Conservation (phyloP, 2,113 vertebrate species). For the Phrynocephalus versicolor region DNA sequence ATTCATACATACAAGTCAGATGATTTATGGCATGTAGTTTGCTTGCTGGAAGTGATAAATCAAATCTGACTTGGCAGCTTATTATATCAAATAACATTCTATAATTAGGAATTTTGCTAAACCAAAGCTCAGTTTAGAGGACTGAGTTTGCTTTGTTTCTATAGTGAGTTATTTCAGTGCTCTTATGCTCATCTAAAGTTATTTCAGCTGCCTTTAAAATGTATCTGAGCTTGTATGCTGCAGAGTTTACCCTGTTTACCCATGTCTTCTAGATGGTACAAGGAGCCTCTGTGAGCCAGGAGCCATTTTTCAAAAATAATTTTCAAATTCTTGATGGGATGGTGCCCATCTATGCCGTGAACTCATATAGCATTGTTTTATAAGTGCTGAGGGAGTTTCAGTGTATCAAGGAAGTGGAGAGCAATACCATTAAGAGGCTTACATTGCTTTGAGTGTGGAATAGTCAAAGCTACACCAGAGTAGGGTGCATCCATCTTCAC, state of each 20-base stretch:
- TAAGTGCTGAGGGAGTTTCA: too few relatives aligned
- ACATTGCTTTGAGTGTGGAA: too few relatives aligned
- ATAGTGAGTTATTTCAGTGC: background rate
- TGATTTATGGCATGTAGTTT: background rate
- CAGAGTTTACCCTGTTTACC: background rate
- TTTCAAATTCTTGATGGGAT: too few relatives aligned
- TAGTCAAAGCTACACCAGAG: too few relatives aligned
- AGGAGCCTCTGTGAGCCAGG: too few relatives aligned
- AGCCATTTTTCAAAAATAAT: too few relatives aligned
- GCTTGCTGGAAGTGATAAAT: background rate
- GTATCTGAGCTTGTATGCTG: background rate
- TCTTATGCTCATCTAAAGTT: background rate
- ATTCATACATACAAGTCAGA: background rate
- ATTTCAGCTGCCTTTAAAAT: conserved; percentile 19
- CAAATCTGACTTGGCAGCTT: background rate
- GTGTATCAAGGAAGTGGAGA: too few relatives aligned
- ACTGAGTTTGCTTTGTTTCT: conserved; percentile 22
- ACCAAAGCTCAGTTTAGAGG: background rate
- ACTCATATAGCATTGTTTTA: too few relatives aligned
- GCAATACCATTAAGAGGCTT: too few relatives aligned
- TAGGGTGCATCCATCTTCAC: too few relatives aligned
- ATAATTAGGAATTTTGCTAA: conserved; percentile 19
- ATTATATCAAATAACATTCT: background rate
- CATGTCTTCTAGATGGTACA: background rate
- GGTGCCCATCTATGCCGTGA: too few relatives aligned